phyloP scores from a whole-genome alignment of 2,888 invertebrate species.

The Stenotaenia linearis region DNA sequence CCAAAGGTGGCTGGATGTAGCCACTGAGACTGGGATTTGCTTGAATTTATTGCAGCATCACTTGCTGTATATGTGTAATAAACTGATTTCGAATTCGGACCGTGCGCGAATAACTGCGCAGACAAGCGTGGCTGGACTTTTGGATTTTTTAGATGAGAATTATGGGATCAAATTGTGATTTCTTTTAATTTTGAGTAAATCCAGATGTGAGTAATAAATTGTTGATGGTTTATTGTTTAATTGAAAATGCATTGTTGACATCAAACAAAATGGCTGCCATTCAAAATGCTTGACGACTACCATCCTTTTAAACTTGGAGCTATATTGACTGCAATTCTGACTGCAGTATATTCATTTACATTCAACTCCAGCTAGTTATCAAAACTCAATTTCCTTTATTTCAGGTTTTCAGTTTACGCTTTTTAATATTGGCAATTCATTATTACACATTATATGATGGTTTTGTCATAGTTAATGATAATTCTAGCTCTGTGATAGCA shows the following conservation, averaged over 20 bases:
- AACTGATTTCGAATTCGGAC: slow-evolving; percentile 64
- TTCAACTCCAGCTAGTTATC: background rate
- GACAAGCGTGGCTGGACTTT: slow-evolving; percentile 61
- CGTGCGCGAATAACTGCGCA: slow-evolving; percentile 73
- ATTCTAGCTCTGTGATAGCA: too few species aligned
- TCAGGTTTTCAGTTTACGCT: background rate
- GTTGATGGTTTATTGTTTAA: too few species aligned
- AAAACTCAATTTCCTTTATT: background rate
- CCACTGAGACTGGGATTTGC: slow-evolving; percentile 58
- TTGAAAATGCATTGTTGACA: background rate
- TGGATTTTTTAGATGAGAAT: slow-evolving; percentile 62
- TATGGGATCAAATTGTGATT: slow-evolving; percentile 41
- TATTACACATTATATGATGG: background rate
- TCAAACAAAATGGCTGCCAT: background rate
- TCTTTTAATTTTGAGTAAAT: too few species aligned
- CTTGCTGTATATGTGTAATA: slow-evolving; percentile 90
- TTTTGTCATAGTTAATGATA: background rate
- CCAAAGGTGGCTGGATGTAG: slow-evolving; percentile 65
- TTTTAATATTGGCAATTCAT: background rate
- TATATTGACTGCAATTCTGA: background rate
- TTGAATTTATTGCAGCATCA: slow-evolving; percentile 93
- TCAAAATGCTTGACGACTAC: background rate
- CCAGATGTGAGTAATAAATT: too few species aligned
- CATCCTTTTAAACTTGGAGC: background rate
- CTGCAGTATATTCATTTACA: background rate